phyloP scores from a whole-genome alignment of 2,797 vertebrate genomes.

The Coregonus ussuriensis region DNA sequence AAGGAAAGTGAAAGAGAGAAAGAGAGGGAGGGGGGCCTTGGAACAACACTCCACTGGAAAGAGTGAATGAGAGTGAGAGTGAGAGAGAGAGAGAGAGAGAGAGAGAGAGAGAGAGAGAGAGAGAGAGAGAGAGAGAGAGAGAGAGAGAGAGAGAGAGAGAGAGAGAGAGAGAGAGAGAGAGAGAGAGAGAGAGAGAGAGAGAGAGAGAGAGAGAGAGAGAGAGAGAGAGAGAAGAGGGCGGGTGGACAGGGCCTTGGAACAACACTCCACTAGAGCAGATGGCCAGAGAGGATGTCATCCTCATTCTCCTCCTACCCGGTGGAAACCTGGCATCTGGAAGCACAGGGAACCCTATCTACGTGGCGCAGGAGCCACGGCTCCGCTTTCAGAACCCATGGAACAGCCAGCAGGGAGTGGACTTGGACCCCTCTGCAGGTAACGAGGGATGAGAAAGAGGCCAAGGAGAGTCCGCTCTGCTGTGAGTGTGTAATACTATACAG shows the following conservation, averaged over 20 bases:
- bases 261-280: conserved; percentile 27
- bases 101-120: too few species aligned
- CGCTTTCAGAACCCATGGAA: conserved; percentile 36
- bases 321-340: conserved; percentile 54
- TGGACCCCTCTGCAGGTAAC: conserved; percentile 21
- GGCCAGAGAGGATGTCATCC: conserved; percentile 35
- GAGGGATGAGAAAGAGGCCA: conserved; percentile 25
- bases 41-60: too few species aligned
- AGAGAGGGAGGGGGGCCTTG: too few species aligned
- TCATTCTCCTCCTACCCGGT: conserved; percentile 26
- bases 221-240: too few species aligned
- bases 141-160: too few species aligned
- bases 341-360: conserved; percentile 69
- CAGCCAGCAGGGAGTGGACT: conserved; percentile 23
- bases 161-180: too few species aligned
- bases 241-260: conserved; percentile 28
- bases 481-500: conserved; percentile 23
- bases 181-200: too few species aligned
- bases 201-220: too few species aligned
- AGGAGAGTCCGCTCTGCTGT: not conserved
- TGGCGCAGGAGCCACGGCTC: conserved; percentile 55
- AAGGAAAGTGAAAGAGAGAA: too few species aligned
- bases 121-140: too few species aligned
- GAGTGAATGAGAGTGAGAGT: too few species aligned
- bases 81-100: too few species aligned